Conservation (phyloP, 2,797 vertebrate genomes). For the Petrocephalus sullivani region DNA sequence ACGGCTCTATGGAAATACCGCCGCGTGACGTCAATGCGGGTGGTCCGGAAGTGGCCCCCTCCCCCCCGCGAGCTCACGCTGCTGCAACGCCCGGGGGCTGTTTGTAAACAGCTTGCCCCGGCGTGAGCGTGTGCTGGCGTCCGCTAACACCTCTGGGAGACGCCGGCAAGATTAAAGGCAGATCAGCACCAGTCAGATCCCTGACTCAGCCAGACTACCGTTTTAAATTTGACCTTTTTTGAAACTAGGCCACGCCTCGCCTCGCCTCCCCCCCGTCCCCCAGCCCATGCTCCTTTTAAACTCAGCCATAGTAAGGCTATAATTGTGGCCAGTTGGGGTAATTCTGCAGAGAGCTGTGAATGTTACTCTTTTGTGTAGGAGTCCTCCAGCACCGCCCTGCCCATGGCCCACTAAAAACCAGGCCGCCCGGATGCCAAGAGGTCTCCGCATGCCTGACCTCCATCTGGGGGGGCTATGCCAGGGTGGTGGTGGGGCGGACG, state of each 20-base stretch:
- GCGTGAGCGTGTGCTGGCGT: neutral
- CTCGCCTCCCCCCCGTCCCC: neutral
- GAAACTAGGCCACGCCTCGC: neutral
- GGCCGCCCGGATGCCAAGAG: slow-evolving; percentile 34
- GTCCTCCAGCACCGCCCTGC: slow-evolving; percentile 31
- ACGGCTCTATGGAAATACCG: slow-evolving; percentile 10
- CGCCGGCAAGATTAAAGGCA: slow-evolving; percentile 39
- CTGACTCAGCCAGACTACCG: slow-evolving; percentile 41
- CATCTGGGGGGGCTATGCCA: slow-evolving; percentile 27
- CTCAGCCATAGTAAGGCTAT: slow-evolving; percentile 41
- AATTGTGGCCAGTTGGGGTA: slow-evolving; percentile 53
- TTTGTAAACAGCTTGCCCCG: neutral
- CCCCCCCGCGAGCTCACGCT: neutral
- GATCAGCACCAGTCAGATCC: slow-evolving; percentile 34
- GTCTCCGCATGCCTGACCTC: slow-evolving; percentile 44
- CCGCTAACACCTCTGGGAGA: slow-evolving; percentile 32
- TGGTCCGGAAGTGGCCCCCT: neutral
- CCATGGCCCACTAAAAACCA: slow-evolving; percentile 19
- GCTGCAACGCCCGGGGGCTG: neutral
- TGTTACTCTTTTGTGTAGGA: slow-evolving; percentile 41
- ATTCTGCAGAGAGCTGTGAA: slow-evolving; percentile 40
- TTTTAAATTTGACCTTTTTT: slow-evolving; percentile 28
- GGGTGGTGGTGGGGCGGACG: slow-evolving; percentile 28
- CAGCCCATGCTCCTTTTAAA: slow-evolving; percentile 32
- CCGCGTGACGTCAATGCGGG: neutral